A percentile compares a stretch with the other conserved stretches of the same genome.
These are phyloP conservation scores for Drosophila suzukii DNA, from an alignment of 1,140 invertebrate species.

Conservation along the genomic window DNA sequence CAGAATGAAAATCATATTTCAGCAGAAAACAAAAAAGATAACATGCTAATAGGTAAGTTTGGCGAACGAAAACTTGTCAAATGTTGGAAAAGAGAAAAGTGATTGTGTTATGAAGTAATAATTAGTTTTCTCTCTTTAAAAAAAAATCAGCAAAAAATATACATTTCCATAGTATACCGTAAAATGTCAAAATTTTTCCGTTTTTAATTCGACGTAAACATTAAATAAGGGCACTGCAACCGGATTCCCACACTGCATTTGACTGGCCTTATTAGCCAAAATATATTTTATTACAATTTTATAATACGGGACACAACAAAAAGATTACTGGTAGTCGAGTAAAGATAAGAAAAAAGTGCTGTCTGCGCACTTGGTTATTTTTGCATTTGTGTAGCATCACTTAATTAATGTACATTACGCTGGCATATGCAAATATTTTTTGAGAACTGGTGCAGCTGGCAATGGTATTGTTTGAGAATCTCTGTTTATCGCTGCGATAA, in stretches of 20 bases:
- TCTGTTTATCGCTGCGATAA: constrained; percentile 10
- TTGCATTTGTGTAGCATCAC: constrained; percentile 42
- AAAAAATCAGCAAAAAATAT: constrained; percentile 5
- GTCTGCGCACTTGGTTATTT: constrained; percentile 28
- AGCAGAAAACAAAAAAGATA: no score
- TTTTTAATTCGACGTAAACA: constrained; percentile 27
- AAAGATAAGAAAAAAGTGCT: constrained; percentile 23
- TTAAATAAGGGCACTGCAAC: constrained; percentile 16
- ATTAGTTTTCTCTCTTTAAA: no score
- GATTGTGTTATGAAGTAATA: no score
- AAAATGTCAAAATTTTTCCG: not conserved
- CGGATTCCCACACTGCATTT: constrained; percentile 45
- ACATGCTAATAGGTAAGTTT: no score
- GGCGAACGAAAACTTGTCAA: no score
- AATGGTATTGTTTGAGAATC: not conserved
- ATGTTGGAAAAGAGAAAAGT: no score
- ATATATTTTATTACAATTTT: constrained; percentile 48
- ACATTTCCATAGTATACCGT: no score
- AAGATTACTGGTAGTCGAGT: not conserved
- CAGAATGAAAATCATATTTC: not conserved
- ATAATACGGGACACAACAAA: constrained; percentile 31
- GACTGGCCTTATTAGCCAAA: constrained; percentile 63
- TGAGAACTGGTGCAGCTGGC: constrained; percentile 40
- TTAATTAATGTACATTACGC: constrained; percentile 43
- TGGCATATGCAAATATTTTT: constrained; percentile 40